These are phyloP conservation scores for Drosophila mimica DNA, from an alignment of 2,888 invertebrate species.

Conservation along the genomic window DNA sequence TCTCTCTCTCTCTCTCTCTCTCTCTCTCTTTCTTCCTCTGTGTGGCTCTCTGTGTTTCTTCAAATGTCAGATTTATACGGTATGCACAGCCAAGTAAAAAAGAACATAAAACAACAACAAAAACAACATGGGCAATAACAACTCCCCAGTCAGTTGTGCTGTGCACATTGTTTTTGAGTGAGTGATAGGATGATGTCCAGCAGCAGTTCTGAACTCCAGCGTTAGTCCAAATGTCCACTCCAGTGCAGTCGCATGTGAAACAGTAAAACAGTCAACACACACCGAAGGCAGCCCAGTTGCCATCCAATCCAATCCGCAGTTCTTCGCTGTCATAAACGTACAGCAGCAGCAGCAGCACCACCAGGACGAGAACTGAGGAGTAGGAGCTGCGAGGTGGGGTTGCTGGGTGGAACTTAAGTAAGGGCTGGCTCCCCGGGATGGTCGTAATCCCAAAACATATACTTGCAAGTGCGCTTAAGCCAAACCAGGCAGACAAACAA, in stretches of 20 bases:
- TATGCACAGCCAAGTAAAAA: slow-evolving; percentile 46
- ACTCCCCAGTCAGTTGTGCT: slow-evolving; percentile 39
- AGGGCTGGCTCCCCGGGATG: slow-evolving; percentile 23
- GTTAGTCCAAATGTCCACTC: slow-evolving; percentile 8
- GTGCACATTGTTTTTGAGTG: slow-evolving; percentile 24
- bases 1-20: background rate
- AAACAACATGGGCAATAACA: slow-evolving; percentile 29
- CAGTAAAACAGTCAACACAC: slow-evolving; percentile 41
- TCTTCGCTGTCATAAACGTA: slow-evolving; percentile 45
- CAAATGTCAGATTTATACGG: slow-evolving; percentile 71
- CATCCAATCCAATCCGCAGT: slow-evolving; percentile 35
- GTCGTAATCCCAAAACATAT: slow-evolving; percentile 75
- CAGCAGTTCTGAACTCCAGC: slow-evolving; percentile 9
- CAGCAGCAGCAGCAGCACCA: background rate
- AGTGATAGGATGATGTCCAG: slow-evolving; percentile 40
- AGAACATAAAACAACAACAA: slow-evolving; percentile 36
- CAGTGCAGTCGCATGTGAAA: slow-evolving; percentile 37
- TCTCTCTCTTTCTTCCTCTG: background rate
- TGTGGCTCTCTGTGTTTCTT: background rate
- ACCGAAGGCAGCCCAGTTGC: slow-evolving; percentile 11
- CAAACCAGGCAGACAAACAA: slow-evolving; percentile 42
- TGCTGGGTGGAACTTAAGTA: background rate
- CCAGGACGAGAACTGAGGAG: background rate
- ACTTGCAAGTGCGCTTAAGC: slow-evolving; percentile 71
- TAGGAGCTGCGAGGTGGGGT: background rate